A percentile compares a stretch with the other conserved stretches of the same genome.
phyloP scores from a whole-genome alignment of 2,797 vertebrate species.

The Tauraco hartlaubi region DNA sequence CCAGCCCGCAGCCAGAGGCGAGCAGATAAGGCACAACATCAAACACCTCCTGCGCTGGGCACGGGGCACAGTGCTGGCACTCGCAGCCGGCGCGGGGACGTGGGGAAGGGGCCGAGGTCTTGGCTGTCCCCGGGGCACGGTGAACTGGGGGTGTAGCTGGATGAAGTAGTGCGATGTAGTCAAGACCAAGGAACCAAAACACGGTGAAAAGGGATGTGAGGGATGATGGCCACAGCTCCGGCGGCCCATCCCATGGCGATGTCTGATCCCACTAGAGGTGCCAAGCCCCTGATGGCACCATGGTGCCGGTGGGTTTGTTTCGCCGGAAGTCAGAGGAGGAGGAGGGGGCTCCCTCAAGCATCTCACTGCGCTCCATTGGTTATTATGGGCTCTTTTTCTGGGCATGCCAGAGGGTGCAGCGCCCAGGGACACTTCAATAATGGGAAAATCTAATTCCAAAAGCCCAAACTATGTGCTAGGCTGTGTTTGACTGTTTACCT shows the following conservation, averaged over 20 bases:
- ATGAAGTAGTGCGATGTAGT: accelerated
- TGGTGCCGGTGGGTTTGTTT: neutral
- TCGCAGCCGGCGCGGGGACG: accelerated
- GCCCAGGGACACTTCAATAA: neutral
- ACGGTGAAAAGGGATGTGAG: accelerated
- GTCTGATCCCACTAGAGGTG: neutral
- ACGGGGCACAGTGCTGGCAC: accelerated
- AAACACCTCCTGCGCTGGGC: neutral
- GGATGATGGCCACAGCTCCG: neutral
- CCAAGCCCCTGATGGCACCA: accelerated
- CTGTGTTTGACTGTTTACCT: slow-evolving; percentile 64
- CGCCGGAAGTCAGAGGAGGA: neutral
- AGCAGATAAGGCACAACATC: neutral
- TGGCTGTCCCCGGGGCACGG: accelerated
- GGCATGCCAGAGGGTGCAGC: neutral
- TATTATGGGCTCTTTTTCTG: neutral
- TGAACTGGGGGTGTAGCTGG: neutral
- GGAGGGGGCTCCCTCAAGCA: neutral
- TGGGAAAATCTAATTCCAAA: neutral
- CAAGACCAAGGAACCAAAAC: neutral
- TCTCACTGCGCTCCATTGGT: neutral
- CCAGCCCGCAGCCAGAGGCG: neutral
- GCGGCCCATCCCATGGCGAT: accelerated
- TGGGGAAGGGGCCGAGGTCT: neutral
- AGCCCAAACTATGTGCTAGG: slow-evolving; percentile 23